Conservation (phyloP, 2,797 vertebrate genomes). For the Otus scops region DNA sequence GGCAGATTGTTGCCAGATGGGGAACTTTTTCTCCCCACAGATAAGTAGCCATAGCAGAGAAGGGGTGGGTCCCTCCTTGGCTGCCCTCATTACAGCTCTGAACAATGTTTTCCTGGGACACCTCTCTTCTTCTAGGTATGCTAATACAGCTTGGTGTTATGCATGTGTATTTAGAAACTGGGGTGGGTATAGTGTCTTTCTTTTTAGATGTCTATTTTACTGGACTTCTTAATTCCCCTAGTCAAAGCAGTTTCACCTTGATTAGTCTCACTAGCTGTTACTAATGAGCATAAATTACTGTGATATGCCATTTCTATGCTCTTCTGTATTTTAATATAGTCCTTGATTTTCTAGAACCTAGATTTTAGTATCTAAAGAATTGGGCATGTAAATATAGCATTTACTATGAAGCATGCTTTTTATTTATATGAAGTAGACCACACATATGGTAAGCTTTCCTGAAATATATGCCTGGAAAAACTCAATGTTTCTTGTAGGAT, state of each 20-base stretch:
- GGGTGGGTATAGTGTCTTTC: not conserved
- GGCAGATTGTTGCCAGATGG: not conserved
- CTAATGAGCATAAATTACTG: not conserved
- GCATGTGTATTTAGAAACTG: not conserved
- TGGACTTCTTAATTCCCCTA: not conserved
- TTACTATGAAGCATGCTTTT: not conserved
- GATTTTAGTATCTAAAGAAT: not conserved
- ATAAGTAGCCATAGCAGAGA: not conserved
- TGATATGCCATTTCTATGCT: not conserved
- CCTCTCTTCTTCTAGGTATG: not conserved
- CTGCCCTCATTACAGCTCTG: not conserved
- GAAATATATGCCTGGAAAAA: not conserved
- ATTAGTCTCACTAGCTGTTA: not conserved
- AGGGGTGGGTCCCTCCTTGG: rapidly evolving
- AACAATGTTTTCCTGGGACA: not conserved
- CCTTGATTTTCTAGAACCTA: not conserved
- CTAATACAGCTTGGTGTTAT: not conserved
- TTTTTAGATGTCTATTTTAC: not conserved
- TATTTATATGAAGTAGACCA: not conserved
- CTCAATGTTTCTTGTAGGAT: not conserved
- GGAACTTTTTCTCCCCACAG: not conserved
- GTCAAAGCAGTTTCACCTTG: not conserved
- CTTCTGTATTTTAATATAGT: not conserved
- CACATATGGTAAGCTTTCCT: not conserved
- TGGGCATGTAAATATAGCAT: not conserved